A percentile compares a stretch with the other conserved stretches of the same genome.
These are phyloP conservation scores for Mastigias papua DNA, from an alignment of 30 jellyfish, hydroid and myxozoan genomes.

Conservation along the genomic window DNA sequence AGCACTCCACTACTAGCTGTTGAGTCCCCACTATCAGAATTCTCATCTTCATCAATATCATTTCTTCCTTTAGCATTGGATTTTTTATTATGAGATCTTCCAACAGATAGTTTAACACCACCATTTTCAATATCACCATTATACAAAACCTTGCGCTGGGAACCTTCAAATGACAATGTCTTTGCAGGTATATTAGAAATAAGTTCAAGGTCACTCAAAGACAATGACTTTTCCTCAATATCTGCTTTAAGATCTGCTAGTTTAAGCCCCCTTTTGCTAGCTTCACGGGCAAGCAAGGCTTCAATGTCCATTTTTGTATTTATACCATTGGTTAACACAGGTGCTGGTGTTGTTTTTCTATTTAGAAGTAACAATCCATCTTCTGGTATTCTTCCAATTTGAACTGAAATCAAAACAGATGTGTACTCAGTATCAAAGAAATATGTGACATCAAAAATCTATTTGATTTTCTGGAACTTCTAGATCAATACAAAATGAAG, in stretches of 20 bases:
- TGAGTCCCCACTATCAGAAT: slow-evolving; percentile 94
- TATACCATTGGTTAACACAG: slow-evolving; percentile 86
- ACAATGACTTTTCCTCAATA: slow-evolving; percentile 79
- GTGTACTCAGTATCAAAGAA: background rate
- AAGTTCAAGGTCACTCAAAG: slow-evolving; percentile 92
- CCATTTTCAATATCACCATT: slow-evolving; percentile 80
- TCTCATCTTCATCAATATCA: slow-evolving; percentile 76
- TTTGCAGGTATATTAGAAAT: slow-evolving; percentile 73
- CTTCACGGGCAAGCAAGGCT: slow-evolving; percentile 82
- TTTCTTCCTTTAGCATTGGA: slow-evolving; percentile 33
- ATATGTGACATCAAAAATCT: background rate
- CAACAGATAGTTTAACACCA: slow-evolving; percentile 40
- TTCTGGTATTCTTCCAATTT: slow-evolving; percentile 50
- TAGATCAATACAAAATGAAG: too few relatives aligned
- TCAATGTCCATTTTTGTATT: slow-evolving; percentile 91
- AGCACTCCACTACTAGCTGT: slow-evolving; percentile 87
- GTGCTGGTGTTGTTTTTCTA: slow-evolving; percentile 54
- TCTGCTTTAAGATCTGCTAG: slow-evolving; percentile 79
- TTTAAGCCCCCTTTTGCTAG: slow-evolving; percentile 86
- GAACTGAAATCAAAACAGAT: slow-evolving; percentile 32
- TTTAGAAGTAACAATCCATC: slow-evolving; percentile 62
- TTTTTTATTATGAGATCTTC: slow-evolving; percentile 56
- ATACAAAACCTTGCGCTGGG: slow-evolving; percentile 66
- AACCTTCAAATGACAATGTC: slow-evolving; percentile 45
- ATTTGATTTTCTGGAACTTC: too few relatives aligned